Evolutionary conservation across 1,140 invertebrate species (phyloP).

Genomic region (Aphis gossypii): DNA sequence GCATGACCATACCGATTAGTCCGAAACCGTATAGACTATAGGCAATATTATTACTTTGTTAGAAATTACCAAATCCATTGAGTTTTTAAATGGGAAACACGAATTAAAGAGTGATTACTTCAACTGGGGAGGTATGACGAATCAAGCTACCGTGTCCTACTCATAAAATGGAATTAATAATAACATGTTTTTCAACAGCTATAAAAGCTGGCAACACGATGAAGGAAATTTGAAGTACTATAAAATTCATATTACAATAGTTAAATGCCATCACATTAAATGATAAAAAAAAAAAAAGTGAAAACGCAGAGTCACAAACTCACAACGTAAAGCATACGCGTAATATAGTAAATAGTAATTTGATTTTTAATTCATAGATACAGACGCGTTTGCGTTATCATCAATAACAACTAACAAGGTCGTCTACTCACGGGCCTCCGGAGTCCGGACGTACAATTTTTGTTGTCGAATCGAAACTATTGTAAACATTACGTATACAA

Average conservation of each 20-base stretch:
- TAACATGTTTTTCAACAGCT: not conserved
- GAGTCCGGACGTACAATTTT: not conserved
- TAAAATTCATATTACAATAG: not conserved
- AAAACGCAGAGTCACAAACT: not conserved
- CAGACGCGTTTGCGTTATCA: not conserved
- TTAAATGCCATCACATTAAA: not conserved
- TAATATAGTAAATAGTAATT: not conserved
- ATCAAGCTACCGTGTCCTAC: not conserved
- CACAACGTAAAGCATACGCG: not conserved
- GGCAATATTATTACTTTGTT: not conserved
- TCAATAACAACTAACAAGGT: not conserved
- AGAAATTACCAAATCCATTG: not conserved
- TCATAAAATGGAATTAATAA: not conserved
- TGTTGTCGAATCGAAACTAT: not conserved
- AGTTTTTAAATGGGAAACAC: not conserved
- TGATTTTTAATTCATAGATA: not conserved
- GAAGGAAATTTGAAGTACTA: not conserved
- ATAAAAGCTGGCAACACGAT: not conserved
- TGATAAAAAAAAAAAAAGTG: not conserved
- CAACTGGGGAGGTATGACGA: not conserved
- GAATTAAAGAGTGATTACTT: not conserved
- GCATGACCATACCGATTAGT: not conserved
- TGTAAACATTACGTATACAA: not conserved
- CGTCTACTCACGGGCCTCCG: conserved; percentile 12
- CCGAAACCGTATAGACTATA: not conserved